phyloP scores from a whole-genome alignment of 2,888 invertebrate species.

The Sinodicranocentrus sp. region DNA sequence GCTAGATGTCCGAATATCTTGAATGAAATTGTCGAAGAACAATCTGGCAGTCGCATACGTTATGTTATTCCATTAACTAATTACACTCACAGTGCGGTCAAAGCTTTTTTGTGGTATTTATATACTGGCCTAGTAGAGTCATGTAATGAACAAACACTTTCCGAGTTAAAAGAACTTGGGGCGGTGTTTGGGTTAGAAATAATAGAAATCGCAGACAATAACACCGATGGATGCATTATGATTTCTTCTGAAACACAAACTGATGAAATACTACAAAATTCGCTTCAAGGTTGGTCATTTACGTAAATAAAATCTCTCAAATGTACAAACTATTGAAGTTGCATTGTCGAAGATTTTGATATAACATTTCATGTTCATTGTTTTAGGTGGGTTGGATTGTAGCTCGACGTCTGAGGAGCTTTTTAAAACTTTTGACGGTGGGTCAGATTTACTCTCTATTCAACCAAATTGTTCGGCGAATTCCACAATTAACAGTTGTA shows the following conservation, averaged over 20 bases:
- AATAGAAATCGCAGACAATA: no score
- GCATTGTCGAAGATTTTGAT: no score
- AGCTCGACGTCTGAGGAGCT: conserved; percentile 27
- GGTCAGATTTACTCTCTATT: background rate
- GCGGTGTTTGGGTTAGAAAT: background rate
- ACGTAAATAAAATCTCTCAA: no score
- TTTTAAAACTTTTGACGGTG: conserved; percentile 14
- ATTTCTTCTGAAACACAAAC: no score
- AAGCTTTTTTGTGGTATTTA: conserved; percentile 66
- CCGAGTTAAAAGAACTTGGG: background rate
- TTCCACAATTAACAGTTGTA: no score
- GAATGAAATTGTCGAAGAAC: conserved; percentile 77
- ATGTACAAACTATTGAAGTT: no score
- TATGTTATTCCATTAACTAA: conserved; percentile 65
- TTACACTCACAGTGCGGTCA: conserved; percentile 64
- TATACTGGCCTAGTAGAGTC: conserved; percentile 59
- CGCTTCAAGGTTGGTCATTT: no score
- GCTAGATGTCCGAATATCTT: conserved; percentile 79
- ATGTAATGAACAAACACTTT: background rate
- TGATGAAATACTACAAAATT: no score
- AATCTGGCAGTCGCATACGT: conserved; percentile 11
- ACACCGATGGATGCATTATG: no score
- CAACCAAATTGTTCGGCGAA: no score
- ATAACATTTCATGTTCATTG: no score
- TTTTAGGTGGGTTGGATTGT: no score